Conservation (phyloP, 92 coral and sea anemone genomes). For the Parazoanthus atlanticus region DNA sequence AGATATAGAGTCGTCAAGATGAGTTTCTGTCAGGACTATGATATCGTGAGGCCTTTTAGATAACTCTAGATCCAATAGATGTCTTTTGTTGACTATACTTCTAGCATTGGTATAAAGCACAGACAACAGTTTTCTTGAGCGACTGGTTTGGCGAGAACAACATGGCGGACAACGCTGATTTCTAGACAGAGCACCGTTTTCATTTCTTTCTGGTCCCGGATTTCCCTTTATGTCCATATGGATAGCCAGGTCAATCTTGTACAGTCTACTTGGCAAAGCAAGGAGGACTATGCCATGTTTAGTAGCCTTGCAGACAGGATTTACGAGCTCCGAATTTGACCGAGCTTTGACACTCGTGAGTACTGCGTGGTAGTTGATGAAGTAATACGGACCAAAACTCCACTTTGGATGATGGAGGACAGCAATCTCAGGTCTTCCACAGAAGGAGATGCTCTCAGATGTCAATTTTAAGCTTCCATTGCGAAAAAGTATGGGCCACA, state of each 20-base stretch:
- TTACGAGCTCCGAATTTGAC: slow-evolving; percentile 8
- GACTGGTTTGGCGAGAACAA: not conserved
- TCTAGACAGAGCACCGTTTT: not conserved
- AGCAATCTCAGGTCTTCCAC: not conserved
- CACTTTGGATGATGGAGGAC: slow-evolving; percentile 1
- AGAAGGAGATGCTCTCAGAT: slow-evolving; percentile 22
- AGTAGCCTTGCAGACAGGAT: slow-evolving; percentile 8
- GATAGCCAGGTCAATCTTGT: not conserved
- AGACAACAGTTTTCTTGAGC: slow-evolving; percentile 28
- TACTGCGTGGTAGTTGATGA: slow-evolving; percentile 4
- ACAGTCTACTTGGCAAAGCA: slow-evolving; percentile 4
- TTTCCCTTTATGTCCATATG: slow-evolving; percentile 6
- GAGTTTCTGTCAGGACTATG: slow-evolving; percentile 54
- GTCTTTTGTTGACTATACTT: slow-evolving; percentile 37
- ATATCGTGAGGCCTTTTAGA: slow-evolving; percentile 39
- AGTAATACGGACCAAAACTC: slow-evolving; percentile 9
- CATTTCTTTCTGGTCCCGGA: not conserved
- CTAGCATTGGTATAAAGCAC: slow-evolving; percentile 30
- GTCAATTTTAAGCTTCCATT: slow-evolving; percentile 9
- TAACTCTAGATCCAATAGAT: slow-evolving; percentile 32
- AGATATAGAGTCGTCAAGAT: slow-evolving; percentile 42
- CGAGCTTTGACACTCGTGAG: slow-evolving; percentile 7
- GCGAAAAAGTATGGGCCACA: not conserved
- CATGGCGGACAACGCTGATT: not conserved
- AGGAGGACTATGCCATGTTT: not conserved